Conservation (phyloP, 2,888 invertebrate species). For the Synanthedon formicaeformis region DNA sequence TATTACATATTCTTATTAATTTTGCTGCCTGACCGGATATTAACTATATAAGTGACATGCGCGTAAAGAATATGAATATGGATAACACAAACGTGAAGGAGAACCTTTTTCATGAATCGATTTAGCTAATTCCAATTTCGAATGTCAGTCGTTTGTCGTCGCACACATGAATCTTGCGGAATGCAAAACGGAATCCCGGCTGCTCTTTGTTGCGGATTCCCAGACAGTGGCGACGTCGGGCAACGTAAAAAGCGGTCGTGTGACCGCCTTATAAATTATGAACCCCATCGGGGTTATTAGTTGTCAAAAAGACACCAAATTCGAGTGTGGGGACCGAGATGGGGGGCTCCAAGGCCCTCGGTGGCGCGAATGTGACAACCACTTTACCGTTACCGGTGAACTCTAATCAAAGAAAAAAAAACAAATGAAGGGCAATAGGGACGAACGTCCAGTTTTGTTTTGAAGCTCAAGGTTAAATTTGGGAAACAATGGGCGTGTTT, state of each 20-base stretch:
- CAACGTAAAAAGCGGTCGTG: conserved; percentile 60
- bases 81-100: background rate
- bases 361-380: conserved; percentile 30
- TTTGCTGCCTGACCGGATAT: no score
- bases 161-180: conserved; percentile 46
- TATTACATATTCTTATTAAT: no score
- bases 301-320: conserved; percentile 58
- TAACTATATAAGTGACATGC: no score
- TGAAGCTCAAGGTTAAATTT: conserved; percentile 16
- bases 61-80: background rate
- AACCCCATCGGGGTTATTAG: conserved; percentile 46
- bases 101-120: conserved; percentile 26
- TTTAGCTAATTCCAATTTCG: conserved; percentile 37
- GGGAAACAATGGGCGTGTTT: conserved; percentile 5
- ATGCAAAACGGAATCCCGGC: conserved; percentile 63
- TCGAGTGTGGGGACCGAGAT: conserved; percentile 20
- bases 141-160: conserved; percentile 38
- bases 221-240: conserved; percentile 52
- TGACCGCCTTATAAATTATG: conserved; percentile 58
- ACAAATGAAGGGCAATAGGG: conserved; percentile 48
- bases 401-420: conserved; percentile 28
- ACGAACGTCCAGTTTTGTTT: conserved; percentile 38
- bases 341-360: conserved; percentile 10
- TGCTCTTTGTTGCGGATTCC: conserved; percentile 65
- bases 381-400: conserved; percentile 49